These are phyloP conservation scores for Drosophila erecta DNA, from an alignment of 1,140 invertebrate species.

Conservation along the genomic window DNA sequence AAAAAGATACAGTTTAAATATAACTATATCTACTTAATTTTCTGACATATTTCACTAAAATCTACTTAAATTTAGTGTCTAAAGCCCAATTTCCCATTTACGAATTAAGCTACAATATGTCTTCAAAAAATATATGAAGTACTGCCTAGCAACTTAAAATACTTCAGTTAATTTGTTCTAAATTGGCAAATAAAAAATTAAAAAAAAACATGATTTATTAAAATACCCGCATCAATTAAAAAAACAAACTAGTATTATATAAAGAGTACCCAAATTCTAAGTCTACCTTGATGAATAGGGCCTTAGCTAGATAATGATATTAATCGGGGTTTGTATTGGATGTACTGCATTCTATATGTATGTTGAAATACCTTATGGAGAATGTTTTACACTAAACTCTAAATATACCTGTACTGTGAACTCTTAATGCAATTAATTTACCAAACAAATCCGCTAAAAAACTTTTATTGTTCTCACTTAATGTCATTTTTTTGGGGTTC, in stretches of 20 bases:
- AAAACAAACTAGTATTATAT: constrained; percentile 4
- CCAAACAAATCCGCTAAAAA: constrained; percentile 64
- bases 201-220: not conserved
- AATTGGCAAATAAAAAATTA: not conserved
- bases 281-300: constrained; percentile 31
- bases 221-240: not conserved
- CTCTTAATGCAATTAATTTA: constrained; percentile 58
- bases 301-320: constrained; percentile 25
- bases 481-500: constrained; percentile 27
- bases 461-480: constrained; percentile 29
- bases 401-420: constrained; percentile 41
- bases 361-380: constrained; percentile 25
- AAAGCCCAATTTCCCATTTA: constrained; percentile 34
- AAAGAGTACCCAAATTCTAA: constrained; percentile 12
- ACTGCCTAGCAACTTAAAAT: constrained; percentile 1
- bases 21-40: constrained; percentile 35
- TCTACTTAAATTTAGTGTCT: constrained; percentile 30
- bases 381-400: constrained; percentile 28
- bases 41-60: constrained; percentile 1
- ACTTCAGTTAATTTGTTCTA: no score
- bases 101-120: constrained; percentile 37
- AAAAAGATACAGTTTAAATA: not conserved
- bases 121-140: constrained; percentile 2
- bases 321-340: constrained; percentile 13
- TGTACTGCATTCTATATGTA: constrained; percentile 30